A percentile compares a stretch with the other conserved stretches of the same genome.
These are phyloP conservation scores for Rhynchophorus ferrugineus DNA, from an alignment of 1,140 invertebrate genomes.

Conservation along the genomic window DNA sequence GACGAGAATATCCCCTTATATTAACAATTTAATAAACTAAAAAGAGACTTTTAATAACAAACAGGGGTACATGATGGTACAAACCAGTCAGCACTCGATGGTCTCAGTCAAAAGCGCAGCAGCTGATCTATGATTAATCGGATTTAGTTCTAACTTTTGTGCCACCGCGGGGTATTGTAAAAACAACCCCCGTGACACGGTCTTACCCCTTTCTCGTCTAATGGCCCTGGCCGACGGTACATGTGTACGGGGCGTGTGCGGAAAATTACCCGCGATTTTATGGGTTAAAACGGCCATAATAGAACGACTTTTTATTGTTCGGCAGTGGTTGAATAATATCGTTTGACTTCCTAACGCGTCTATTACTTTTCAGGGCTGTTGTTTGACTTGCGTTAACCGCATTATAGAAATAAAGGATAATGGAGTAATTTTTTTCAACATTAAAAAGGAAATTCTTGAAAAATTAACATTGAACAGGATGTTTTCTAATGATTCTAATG, in stretches of 20 bases:
- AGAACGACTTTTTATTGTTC: conserved; percentile 18
- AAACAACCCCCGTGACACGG: conserved; percentile 21
- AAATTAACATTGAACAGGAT: too few species aligned
- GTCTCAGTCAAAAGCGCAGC: conserved; percentile 18
- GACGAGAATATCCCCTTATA: too few species aligned
- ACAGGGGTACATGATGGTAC: too few species aligned
- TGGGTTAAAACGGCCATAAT: conserved; percentile 19
- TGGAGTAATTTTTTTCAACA: too few species aligned
- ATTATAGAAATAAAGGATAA: too few species aligned
- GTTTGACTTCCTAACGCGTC: conserved; percentile 2
- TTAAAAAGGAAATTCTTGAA: too few species aligned
- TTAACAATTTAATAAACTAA: too few species aligned
- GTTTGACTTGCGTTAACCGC: too few species aligned
- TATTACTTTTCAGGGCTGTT: too few species aligned
- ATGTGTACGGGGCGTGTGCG: conserved; percentile 25
- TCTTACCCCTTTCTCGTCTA: conserved; percentile 19
- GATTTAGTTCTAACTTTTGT: conserved; percentile 18
- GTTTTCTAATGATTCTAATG: too few species aligned
- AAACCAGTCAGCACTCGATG: conserved; percentile 10
- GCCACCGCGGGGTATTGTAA: conserved; percentile 21
- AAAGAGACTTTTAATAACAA: too few species aligned
- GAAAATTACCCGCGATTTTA: conserved; percentile 24
- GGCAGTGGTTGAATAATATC: conserved; percentile 3
- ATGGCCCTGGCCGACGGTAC: conserved; percentile 18
- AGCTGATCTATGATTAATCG: conserved; percentile 19